A percentile compares a stretch with the other conserved stretches of the same genome.
phyloP scores from a whole-genome alignment of 1,140 invertebrate genomes.

The Delia radicum region DNA sequence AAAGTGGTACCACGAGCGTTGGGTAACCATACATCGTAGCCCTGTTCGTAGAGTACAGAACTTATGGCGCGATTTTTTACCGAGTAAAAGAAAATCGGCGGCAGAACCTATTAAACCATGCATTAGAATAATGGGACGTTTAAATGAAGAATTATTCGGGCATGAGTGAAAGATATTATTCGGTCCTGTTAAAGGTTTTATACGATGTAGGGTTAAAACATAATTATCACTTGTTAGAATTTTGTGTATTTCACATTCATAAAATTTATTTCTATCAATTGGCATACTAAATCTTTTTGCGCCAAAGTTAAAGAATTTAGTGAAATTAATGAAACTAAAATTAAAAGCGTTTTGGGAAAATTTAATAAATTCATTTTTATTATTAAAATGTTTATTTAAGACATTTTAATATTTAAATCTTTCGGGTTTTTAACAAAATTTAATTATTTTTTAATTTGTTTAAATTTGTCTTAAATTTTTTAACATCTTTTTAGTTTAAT shows the following conservation, averaged over 20 bases:
- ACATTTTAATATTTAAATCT: neutral
- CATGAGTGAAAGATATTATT: neutral
- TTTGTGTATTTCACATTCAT: conserved; percentile 59
- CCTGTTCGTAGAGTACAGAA: conserved; percentile 37
- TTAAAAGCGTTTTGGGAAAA: neutral
- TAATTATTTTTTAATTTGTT: neutral
- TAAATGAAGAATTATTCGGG: too few species aligned
- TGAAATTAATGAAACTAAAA: neutral
- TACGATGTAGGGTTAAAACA: conserved; percentile 57
- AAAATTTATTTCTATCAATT: conserved; percentile 51
- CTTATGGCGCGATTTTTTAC: conserved; percentile 63
- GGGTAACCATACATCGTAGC: conserved; percentile 49
- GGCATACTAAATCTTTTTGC: conserved; percentile 36
- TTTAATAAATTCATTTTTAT: neutral
- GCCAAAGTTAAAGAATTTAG: neutral
- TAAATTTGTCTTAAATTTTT: too few species aligned
- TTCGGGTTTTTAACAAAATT: neutral
- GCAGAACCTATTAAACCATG: conserved; percentile 77
- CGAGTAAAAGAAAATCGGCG: conserved; percentile 70
- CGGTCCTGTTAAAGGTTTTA: conserved; percentile 33
- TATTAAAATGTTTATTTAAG: conserved; percentile 5
- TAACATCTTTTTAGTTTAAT: too few species aligned
- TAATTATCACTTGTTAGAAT: conserved; percentile 60
- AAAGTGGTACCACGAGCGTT: conserved; percentile 68
- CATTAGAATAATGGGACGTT: conserved; percentile 64